A percentile compares a stretch with the other conserved stretches of the same genome.
These are phyloP conservation scores for Scyliorhinus canicula DNA, from an alignment of 2,797 vertebrate species.

Conservation along the genomic window DNA sequence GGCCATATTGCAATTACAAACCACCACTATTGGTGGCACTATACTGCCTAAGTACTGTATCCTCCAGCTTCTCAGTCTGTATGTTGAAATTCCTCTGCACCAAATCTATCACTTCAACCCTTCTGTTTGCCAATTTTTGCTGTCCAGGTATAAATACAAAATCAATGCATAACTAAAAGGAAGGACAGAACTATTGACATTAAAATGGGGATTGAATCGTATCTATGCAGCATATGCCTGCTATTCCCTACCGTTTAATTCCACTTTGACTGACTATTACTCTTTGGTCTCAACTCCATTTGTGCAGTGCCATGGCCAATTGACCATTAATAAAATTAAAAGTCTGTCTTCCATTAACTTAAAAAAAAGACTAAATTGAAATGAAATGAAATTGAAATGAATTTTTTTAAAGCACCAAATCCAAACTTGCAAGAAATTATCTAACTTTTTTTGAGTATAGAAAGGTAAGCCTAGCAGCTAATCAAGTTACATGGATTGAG, in stretches of 20 bases:
- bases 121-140: background rate
- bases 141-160: background rate
- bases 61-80: background rate
- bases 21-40: background rate
- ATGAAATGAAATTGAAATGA: too few relatives aligned
- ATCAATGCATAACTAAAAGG: background rate
- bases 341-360: background rate
- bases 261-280: background rate
- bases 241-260: background rate
- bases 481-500: background rate
- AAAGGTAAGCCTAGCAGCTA: background rate
- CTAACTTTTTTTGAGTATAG: too few relatives aligned
- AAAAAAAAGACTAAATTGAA: too few relatives aligned
- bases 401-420: background rate
- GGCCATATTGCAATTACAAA: background rate
- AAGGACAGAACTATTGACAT: background rate
- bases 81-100: background rate
- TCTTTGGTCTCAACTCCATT: background rate
- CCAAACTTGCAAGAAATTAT: background rate
- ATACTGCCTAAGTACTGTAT: background rate
- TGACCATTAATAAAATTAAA: background rate
- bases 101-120: background rate
- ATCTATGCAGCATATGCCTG: too few relatives aligned
- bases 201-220: background rate
- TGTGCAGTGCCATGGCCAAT: background rate